These are phyloP conservation scores for Plecotus auritus DNA, from an alignment of 2,113 vertebrate species.

Conservation along the genomic window DNA sequence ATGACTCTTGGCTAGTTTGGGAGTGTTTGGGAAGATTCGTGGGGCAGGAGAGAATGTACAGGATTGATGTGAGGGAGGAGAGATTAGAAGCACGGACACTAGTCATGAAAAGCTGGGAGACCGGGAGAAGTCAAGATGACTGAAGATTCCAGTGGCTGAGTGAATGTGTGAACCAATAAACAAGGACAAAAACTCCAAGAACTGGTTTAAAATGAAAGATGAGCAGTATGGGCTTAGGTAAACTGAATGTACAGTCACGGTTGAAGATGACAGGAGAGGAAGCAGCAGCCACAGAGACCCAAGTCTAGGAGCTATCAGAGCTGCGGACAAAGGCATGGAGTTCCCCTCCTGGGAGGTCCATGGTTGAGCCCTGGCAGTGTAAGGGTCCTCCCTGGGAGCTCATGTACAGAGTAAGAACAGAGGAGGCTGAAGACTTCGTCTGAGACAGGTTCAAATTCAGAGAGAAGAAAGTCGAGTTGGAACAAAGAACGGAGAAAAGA, in stretches of 20 bases:
- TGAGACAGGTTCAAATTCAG: not conserved
- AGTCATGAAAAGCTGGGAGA: not conserved
- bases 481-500: not conserved
- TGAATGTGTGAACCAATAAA: not conserved
- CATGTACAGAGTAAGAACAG: not conserved
- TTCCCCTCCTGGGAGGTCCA: not conserved
- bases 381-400: not conserved
- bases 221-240: not conserved
- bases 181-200: not conserved
- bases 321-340: not conserved
- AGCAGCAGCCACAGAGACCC: not conserved
- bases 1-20: not conserved
- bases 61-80: not conserved
- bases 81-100: not conserved
- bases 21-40: not conserved
- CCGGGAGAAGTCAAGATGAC: not conserved
- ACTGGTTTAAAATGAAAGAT: not conserved
- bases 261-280: not conserved
- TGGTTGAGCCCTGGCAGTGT: not conserved
- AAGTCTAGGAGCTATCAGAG: not conserved
- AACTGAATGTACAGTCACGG: not conserved
- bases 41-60: not conserved
- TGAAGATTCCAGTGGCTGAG: not conserved
- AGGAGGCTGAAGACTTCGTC: not conserved
- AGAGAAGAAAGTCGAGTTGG: not conserved